A percentile compares a stretch with the other conserved stretches of the same genome.
Conservation (phyloP, 2,797 vertebrate genomes). For the Poliocrania exsul region DNA sequence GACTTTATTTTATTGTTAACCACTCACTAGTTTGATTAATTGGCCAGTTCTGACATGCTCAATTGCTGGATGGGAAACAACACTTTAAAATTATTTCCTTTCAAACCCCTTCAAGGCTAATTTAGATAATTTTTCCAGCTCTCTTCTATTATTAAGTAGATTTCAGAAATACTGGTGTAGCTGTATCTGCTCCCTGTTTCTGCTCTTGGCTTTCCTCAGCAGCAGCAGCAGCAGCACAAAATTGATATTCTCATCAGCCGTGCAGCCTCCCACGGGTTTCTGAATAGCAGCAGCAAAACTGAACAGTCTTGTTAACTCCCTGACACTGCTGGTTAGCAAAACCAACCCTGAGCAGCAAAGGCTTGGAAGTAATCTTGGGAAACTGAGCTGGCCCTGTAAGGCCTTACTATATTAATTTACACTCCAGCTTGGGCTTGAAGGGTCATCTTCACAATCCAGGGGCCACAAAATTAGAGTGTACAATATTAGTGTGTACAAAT, state of each 20-base stretch:
- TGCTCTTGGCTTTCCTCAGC: not conserved
- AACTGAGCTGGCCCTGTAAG: not conserved
- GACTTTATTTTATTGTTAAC: not conserved
- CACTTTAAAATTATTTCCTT: not conserved
- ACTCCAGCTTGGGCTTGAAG: not conserved
- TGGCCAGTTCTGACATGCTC: not conserved
- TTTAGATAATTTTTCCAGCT: not conserved
- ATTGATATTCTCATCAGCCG: slow-evolving; percentile 54
- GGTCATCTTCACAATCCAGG: not conserved
- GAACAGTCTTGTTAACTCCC: slow-evolving; percentile 4
- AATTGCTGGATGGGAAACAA: not conserved
- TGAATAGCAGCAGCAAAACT: slow-evolving; percentile 53
- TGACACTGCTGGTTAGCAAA: slow-evolving; percentile 19
- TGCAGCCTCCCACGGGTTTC: slow-evolving; percentile 8
- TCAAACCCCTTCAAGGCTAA: not conserved
- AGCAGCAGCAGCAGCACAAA: not conserved
- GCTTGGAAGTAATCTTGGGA: not conserved
- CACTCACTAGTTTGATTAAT: not conserved
- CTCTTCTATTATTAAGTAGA: not conserved
- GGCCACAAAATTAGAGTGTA: not conserved
- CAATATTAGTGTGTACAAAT: not conserved
- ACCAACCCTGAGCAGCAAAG: not conserved
- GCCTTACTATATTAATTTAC: not conserved
- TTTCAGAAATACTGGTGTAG: not conserved
- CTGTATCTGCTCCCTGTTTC: not conserved